A percentile compares a stretch with the other conserved stretches of the same genome.
Conservation (phyloP, 2,113 vertebrate species). For the Bos javanicus region DNA sequence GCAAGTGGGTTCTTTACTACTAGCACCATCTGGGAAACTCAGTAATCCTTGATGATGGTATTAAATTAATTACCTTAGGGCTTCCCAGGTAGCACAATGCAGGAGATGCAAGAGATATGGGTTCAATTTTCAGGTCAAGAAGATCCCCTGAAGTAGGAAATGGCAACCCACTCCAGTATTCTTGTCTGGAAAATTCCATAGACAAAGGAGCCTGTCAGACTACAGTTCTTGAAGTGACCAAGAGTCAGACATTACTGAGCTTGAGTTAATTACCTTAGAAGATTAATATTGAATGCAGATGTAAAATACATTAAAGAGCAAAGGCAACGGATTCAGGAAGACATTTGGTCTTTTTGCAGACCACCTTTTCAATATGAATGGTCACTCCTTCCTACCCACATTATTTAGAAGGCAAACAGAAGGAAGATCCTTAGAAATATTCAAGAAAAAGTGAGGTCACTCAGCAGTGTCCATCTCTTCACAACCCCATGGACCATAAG, state of each 20-base stretch:
- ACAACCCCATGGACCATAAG: neutral
- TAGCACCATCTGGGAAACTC: neutral
- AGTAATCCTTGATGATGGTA: neutral
- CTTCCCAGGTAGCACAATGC: neutral
- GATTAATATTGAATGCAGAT: neutral
- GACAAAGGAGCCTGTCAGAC: neutral
- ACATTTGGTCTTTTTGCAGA: neutral
- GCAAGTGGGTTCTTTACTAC: neutral
- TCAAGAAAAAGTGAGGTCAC: neutral
- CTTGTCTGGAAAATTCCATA: neutral
- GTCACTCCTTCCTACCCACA: neutral
- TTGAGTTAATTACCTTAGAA: neutral
- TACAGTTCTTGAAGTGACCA: neutral
- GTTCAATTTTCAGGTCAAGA: neutral
- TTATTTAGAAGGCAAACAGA: neutral
- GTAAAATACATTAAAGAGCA: neutral
- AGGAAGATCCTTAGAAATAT: neutral
- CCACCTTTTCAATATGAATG: neutral
- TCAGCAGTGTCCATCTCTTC: neutral
- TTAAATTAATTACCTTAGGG: neutral
- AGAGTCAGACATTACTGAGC: neutral
- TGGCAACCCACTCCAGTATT: neutral
- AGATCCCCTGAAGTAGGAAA: neutral
- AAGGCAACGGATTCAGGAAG: neutral
- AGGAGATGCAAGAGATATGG: neutral